Evolutionary conservation across 2,113 vertebrate species (phyloP).

Genomic region (Psephotus haematonotus): DNA sequence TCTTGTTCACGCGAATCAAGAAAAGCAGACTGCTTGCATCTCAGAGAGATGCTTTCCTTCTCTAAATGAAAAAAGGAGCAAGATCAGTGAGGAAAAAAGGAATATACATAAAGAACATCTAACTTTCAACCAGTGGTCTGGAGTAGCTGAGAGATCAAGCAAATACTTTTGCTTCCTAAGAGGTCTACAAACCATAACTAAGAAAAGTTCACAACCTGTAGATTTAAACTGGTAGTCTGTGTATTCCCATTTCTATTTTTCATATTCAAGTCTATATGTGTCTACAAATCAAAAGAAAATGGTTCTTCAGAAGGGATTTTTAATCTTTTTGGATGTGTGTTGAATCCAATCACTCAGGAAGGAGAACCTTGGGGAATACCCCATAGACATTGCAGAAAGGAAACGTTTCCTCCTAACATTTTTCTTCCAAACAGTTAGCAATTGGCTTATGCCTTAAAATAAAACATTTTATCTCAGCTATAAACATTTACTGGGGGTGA

Average conservation of each 20-base stretch:
- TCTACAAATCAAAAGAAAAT: not conserved
- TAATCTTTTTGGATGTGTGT: not conserved
- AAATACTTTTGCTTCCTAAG: not conserved
- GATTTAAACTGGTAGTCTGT: not conserved
- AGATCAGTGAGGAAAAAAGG: not conserved
- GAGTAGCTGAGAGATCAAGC: not conserved
- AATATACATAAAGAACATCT: not conserved
- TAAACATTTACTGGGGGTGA: slow-evolving; percentile 20
- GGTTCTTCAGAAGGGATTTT: not conserved
- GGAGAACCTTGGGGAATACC: not conserved
- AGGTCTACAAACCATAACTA: not conserved
- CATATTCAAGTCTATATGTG: not conserved
- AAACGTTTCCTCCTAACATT: not conserved
- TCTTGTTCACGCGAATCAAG: not conserved
- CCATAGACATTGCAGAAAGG: not conserved
- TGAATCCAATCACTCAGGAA: not conserved
- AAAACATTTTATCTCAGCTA: slow-evolving; percentile 6
- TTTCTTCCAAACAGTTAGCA: not conserved
- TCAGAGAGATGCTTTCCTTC: not conserved
- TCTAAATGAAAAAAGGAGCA: not conserved
- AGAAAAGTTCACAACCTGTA: not conserved
- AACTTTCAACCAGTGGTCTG: not conserved
- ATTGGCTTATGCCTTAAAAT: slow-evolving; percentile 12
- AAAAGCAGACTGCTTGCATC: not conserved
- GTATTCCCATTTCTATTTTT: not conserved